phyloP scores from a whole-genome alignment of 1,140 invertebrate species.

The Halictus rubicundus region DNA sequence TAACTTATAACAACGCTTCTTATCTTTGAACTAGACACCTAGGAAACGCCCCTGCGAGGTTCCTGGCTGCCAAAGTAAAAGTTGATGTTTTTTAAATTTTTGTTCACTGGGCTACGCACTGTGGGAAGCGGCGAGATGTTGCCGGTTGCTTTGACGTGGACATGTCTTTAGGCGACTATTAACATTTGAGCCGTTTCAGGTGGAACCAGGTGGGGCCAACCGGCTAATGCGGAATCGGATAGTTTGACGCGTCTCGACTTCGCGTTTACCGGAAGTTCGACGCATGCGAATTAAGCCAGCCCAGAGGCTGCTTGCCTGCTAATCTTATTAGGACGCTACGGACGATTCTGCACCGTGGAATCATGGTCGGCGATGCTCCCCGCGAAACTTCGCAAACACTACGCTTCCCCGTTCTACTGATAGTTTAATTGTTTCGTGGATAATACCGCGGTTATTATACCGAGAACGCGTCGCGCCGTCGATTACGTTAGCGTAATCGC shows the following conservation, averaged over 20 bases:
- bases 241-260: conserved; percentile 41
- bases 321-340: neutral
- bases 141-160: no score
- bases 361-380: no score
- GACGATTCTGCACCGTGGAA: no score
- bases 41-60: no score
- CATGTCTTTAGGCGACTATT: no score
- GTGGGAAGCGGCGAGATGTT: no score
- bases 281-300: conserved; percentile 26
- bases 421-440: neutral
- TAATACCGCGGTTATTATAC: neutral
- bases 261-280: conserved; percentile 17
- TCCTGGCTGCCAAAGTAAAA: no score
- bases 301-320: neutral
- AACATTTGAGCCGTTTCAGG: conserved; percentile 8
- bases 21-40: no score
- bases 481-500: conserved; percentile 13
- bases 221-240: conserved; percentile 40
- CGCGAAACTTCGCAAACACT: neutral
- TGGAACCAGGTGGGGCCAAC: no score
- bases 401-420: neutral
- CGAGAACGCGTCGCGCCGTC: neutral
- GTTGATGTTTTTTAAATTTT: no score
- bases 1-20: no score
- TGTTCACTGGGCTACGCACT: no score